Percentiles rank a stretch among this genome's conserved stretches.
Conservation (phyloP, 30 jellyfish, hydroid and myxozoan genomes). For the Hydractinia echinata region DNA sequence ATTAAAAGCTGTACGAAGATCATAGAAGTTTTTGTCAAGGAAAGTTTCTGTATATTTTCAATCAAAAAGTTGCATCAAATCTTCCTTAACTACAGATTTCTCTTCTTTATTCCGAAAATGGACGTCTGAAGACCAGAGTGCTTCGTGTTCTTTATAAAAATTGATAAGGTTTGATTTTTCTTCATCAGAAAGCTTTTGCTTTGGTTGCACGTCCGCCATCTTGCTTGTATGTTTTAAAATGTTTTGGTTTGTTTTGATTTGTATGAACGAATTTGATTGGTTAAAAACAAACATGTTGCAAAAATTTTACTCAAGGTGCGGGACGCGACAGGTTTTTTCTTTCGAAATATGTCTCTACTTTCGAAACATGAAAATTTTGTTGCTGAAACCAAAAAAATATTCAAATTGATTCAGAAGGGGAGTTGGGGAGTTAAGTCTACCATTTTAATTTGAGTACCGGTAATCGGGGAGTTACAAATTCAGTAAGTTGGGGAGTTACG, state of each 20-base stretch:
- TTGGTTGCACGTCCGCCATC: conserved; percentile 22
- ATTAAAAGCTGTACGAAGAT: conserved; percentile 28
- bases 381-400: not conserved
- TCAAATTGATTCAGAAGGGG: too few species aligned
- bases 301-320: conserved; percentile 17
- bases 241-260: not conserved
- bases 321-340: conserved; percentile 14
- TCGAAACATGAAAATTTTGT: conserved; percentile 11
- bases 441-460: too few species aligned
- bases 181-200: conserved; percentile 25
- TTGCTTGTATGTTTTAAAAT: too few species aligned
- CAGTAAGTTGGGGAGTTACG: too few species aligned
- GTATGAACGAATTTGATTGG: conserved; percentile 25
- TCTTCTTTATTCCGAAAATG: conserved; percentile 3
- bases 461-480: too few species aligned
- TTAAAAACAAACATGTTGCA: conserved; percentile 3
- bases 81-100: conserved; percentile 25
- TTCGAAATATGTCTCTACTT: too few species aligned
- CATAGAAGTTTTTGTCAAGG: conserved; percentile 27
- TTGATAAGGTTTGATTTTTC: conserved; percentile 25
- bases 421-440: too few species aligned
- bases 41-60: conserved; percentile 19
- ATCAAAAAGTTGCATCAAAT: conserved; percentile 1
- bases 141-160: conserved; percentile 28
- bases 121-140: conserved; percentile 42